phyloP scores from a whole-genome alignment of 1,140 invertebrate genomes.

The Cyphomyrmex costatus region DNA sequence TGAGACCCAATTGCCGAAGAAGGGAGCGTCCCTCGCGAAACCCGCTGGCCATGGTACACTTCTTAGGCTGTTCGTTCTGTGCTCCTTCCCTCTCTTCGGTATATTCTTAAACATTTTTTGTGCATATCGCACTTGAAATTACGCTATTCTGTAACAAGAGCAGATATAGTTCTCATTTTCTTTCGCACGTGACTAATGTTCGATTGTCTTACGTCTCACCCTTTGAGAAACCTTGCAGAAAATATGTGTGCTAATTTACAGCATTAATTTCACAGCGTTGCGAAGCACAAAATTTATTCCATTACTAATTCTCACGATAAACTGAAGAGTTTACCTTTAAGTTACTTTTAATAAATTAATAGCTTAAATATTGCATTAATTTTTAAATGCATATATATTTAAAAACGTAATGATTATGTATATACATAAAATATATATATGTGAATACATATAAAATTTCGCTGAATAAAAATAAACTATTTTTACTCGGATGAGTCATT shows the following conservation, averaged over 20 bases:
- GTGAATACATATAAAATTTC: neutral
- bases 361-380: neutral
- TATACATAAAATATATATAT: neutral
- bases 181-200: constrained; percentile 9
- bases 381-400: neutral
- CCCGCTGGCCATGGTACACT: constrained; percentile 83
- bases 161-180: constrained; percentile 19
- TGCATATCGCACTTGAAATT: constrained; percentile 23
- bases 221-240: constrained; percentile 7
- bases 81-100: constrained; percentile 48
- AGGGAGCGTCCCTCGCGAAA: constrained; percentile 80
- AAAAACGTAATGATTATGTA: neutral
- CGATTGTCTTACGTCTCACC: neutral
- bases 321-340: neutral
- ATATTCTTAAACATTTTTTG: constrained; percentile 41
- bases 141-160: constrained; percentile 15
- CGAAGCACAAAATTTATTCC: constrained; percentile 14
- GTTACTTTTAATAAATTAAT: constrained; percentile 6
- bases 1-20: constrained; percentile 76
- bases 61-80: constrained; percentile 73
- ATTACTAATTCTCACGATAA: neutral
- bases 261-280: neutral
- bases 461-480: neutral
- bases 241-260: constrained; percentile 20
- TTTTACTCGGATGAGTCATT: neutral